These are phyloP conservation scores for Dendrolimus punctatus DNA, from an alignment of 1,140 invertebrate genomes.

Conservation along the genomic window DNA sequence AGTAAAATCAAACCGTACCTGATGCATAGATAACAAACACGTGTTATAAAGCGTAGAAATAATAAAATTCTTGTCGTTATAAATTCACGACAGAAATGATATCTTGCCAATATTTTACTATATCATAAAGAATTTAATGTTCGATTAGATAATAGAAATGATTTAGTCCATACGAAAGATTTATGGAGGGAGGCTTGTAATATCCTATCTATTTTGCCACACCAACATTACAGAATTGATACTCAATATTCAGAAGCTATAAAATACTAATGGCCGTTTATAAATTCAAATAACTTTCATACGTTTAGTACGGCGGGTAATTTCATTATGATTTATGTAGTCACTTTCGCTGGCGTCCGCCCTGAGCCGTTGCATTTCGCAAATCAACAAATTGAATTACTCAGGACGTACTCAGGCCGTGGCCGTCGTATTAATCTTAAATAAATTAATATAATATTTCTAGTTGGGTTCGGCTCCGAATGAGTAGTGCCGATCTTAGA, in stretches of 20 bases:
- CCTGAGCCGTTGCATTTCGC: no score
- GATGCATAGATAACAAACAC: neutral
- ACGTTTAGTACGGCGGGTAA: slow-evolving; percentile 9
- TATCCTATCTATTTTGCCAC: slow-evolving; percentile 9
- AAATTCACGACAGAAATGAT: slow-evolving; percentile 16
- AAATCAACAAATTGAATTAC: no score
- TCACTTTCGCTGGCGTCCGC: no score
- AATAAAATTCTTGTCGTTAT: slow-evolving; percentile 11
- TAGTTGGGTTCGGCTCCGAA: neutral
- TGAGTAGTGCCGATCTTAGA: slow-evolving; percentile 2
- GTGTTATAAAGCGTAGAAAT: slow-evolving; percentile 7
- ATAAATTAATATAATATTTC: no score
- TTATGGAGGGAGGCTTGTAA: slow-evolving; percentile 8
- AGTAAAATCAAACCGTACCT: no score
- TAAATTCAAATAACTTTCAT: slow-evolving; percentile 10
- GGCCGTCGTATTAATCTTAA: no score
- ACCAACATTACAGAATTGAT: slow-evolving; percentile 6
- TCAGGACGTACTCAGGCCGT: no score
- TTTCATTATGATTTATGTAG: slow-evolving; percentile 12
- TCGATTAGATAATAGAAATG: slow-evolving; percentile 22
- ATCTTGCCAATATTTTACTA: slow-evolving; percentile 24
- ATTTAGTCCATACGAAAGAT: slow-evolving; percentile 22
- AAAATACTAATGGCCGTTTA: slow-evolving; percentile 10
- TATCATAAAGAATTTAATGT: slow-evolving; percentile 24
- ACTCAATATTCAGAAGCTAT: slow-evolving; percentile 7